These are phyloP conservation scores for Coenonympha glycerion DNA, from an alignment of 2,888 invertebrate genomes.

Conservation along the genomic window DNA sequence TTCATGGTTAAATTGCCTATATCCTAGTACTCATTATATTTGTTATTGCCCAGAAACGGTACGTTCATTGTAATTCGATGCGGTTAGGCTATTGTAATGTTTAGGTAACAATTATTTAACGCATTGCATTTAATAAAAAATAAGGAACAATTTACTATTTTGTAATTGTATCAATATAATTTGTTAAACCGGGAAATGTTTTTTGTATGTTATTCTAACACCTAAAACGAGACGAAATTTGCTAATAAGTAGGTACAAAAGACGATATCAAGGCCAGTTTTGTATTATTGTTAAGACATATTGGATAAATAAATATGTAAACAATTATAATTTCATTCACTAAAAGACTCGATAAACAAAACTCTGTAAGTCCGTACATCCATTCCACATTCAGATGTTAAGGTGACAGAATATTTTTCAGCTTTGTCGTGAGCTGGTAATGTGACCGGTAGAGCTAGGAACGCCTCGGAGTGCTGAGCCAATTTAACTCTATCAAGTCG, in stretches of 20 bases:
- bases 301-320: not conserved
- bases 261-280: not conserved
- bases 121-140: conserved; percentile 22
- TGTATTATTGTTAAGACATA: not conserved
- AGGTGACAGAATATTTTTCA: conserved; percentile 54
- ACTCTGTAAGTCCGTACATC: conserved; percentile 64
- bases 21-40: no score
- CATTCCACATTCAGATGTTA: conserved; percentile 66
- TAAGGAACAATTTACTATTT: conserved; percentile 20
- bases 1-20: no score
- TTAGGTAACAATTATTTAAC: no score
- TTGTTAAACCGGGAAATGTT: conserved; percentile 28
- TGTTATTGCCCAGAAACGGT: no score
- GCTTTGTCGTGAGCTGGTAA: conserved; percentile 43
- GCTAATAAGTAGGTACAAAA: not conserved
- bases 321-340: conserved; percentile 15
- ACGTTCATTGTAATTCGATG: no score
- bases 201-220: conserved; percentile 17
- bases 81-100: no score
- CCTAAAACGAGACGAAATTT: not conserved
- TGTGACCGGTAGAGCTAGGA: conserved; percentile 49
- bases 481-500: conserved; percentile 46
- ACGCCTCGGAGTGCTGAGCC: conserved; percentile 45
- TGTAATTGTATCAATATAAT: conserved; percentile 19
- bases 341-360: conserved; percentile 41